Conservation (phyloP, 2,888 invertebrate genomes). For the Pediacus dermestoides region DNA sequence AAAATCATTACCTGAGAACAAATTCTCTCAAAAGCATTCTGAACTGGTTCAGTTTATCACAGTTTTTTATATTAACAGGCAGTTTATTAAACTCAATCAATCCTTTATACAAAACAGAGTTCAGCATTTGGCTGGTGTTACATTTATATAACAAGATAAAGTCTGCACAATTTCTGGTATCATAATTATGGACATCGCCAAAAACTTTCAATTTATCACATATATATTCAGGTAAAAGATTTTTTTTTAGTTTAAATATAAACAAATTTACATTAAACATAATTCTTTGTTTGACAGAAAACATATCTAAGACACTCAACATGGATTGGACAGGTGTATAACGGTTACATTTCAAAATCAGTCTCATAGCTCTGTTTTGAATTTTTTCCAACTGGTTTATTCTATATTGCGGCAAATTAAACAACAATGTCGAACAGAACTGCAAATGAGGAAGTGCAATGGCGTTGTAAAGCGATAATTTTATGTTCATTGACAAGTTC, state of each 20-base stretch:
- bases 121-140: neutral
- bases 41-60: no score
- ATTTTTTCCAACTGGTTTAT: neutral
- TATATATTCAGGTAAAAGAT: no score
- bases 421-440: neutral
- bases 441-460: neutral
- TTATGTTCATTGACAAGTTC: neutral
- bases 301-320: constrained; percentile 2
- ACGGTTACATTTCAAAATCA: constrained; percentile 1
- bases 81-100: constrained; percentile 1
- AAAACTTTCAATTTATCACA: no score
- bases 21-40: no score
- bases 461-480: neutral
- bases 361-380: constrained; percentile 1
- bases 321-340: neutral
- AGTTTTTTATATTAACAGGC: neutral
- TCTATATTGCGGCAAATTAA: neutral
- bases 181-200: neutral
- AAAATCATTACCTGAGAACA: no score
- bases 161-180: neutral
- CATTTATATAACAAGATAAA: neutral
- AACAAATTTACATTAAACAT: no score
- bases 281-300: constrained; percentile 1
- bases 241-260: no score
- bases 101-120: constrained; percentile 3